These are phyloP conservation scores for Phorcus lineatus DNA, from an alignment of 2,888 invertebrate species.

Conservation along the genomic window DNA sequence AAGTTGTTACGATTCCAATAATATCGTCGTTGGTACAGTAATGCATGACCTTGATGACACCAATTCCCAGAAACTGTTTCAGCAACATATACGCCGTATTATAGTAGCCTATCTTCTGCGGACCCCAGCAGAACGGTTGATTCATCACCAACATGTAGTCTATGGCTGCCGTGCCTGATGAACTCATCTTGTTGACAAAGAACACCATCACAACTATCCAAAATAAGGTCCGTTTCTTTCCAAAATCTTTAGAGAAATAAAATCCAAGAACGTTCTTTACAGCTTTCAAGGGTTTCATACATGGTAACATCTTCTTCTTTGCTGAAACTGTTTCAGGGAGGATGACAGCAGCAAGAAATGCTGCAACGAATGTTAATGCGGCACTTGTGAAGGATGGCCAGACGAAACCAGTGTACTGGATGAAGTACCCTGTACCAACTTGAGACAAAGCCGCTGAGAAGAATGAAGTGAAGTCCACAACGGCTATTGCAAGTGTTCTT, in stretches of 20 bases:
- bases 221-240: neutral
- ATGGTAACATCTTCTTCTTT: neutral
- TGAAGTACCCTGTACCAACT: slow-evolving; percentile 40
- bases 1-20: neutral
- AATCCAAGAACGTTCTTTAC: slow-evolving; percentile 15
- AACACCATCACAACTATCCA: neutral
- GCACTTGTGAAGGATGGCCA: neutral
- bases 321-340: neutral
- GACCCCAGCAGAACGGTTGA: neutral
- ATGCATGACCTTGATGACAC: neutral
- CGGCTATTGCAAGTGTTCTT: slow-evolving; percentile 38
- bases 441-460: slow-evolving; percentile 29
- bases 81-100: neutral
- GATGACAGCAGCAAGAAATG: neutral
- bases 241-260: neutral
- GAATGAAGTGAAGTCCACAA: slow-evolving; percentile 33
- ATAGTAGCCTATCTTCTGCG: neutral
- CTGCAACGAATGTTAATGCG: neutral
- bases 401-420: slow-evolving; percentile 6
- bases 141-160: neutral
- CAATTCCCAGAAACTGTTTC: neutral
- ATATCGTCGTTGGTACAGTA: neutral
- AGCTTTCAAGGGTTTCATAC: neutral
- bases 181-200: neutral
- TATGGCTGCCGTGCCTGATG: neutral